Conservation (phyloP, 2,888 invertebrate species). For the Xanthorhoe designata region DNA sequence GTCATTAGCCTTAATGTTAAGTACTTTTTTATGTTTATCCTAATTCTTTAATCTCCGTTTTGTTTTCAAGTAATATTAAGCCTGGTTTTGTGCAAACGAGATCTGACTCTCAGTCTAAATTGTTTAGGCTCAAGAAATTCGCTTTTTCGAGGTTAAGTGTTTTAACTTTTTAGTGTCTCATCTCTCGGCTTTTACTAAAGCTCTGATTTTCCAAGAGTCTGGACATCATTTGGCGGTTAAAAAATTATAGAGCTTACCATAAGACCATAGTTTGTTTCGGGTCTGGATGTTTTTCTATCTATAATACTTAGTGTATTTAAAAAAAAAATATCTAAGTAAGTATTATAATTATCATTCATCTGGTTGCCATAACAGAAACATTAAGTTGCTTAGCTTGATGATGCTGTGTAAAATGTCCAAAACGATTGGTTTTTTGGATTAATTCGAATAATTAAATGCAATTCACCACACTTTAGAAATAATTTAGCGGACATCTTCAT, state of each 20-base stretch:
- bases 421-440: no score
- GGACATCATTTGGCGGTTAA: not conserved
- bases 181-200: constrained; percentile 17
- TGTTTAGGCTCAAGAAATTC: constrained; percentile 23
- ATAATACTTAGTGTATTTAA: no score
- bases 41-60: constrained; percentile 37
- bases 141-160: constrained; percentile 36
- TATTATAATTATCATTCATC: no score
- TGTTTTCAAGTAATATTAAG: constrained; percentile 33
- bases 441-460: no score
- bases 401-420: no score
- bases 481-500: no score
- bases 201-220: not conserved
- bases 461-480: no score
- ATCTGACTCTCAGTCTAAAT: constrained; percentile 23
- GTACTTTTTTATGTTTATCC: not conserved
- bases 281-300: no score
- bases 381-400: no score
- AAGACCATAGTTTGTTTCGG: no score
- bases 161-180: constrained; percentile 29
- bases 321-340: no score
- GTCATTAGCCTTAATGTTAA: not conserved
- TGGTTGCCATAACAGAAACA: no score
- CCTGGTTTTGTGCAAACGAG: constrained; percentile 3
- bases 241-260: not conserved